Conservation (phyloP, 2,888 invertebrate species). For the Therioaphis trifolii region DNA sequence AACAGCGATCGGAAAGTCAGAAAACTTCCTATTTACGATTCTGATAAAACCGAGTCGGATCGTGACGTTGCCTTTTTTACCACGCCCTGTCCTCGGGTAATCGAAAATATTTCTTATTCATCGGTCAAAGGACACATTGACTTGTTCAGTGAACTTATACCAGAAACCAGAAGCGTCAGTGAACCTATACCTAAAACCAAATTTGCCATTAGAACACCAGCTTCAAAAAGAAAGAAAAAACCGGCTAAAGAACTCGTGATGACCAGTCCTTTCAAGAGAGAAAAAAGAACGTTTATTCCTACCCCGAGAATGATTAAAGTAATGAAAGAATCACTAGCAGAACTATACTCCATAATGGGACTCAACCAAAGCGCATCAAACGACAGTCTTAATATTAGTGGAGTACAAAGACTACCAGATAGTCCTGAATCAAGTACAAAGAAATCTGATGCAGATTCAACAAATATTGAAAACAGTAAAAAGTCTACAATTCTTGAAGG, state of each 20-base stretch:
- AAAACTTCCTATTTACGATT: conserved; percentile 38
- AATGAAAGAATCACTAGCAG: conserved; percentile 46
- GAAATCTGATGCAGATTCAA: neutral
- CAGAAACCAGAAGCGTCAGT: neutral
- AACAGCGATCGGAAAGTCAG: conserved; percentile 47
- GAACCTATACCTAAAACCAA: neutral
- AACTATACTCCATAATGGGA: conserved; percentile 50
- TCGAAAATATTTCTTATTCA: conserved; percentile 26
- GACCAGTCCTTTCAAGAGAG: neutral
- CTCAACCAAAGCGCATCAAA: conserved; percentile 24
- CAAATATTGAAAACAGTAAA: neutral
- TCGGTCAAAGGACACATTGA: conserved; percentile 37
- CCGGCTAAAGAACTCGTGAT: neutral
- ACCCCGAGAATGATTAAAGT: conserved; percentile 30
- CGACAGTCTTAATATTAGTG: conserved; percentile 40
- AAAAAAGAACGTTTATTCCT: conserved; percentile 27
- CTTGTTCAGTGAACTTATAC: conserved; percentile 52
- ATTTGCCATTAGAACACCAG: neutral
- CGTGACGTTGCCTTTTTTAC: neutral
- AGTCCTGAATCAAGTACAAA: neutral
- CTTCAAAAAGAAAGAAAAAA: conserved; percentile 3
- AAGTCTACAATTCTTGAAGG: conserved; percentile 10
- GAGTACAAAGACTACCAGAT: conserved; percentile 25
- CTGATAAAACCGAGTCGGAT: neutral
- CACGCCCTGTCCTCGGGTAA: neutral